Percentiles rank a stretch among this genome's conserved stretches.
Evolutionary conservation across 2,797 vertebrate species (phyloP).

Genomic region (Mus caroli): DNA sequence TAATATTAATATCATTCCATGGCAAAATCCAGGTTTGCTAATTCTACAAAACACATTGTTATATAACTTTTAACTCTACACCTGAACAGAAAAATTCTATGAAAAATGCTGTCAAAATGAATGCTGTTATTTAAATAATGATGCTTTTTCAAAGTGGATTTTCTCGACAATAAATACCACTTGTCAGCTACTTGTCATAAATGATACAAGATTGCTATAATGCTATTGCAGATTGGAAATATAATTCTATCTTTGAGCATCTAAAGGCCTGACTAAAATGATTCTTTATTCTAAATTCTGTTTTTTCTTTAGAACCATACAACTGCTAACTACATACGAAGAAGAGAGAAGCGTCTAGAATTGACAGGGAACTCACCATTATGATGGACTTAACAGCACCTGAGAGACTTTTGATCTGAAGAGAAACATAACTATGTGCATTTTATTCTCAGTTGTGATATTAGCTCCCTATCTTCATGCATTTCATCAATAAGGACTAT

Average conservation of each 20-base stretch:
- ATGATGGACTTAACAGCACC: neutral
- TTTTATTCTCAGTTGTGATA: neutral
- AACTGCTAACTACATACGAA: neutral
- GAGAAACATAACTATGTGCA: neutral
- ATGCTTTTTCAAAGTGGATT: conserved; percentile 48
- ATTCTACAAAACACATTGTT: neutral
- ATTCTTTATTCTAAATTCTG: neutral
- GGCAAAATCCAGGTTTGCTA: neutral
- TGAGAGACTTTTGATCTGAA: conserved; percentile 34
- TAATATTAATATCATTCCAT: neutral
- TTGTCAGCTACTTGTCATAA: conserved; percentile 26
- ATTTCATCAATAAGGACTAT: neutral
- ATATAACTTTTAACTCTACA: neutral
- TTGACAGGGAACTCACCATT: neutral
- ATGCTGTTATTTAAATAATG: conserved; percentile 46
- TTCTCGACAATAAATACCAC: conserved; percentile 48
- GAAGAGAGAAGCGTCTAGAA: neutral
- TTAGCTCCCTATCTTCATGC: neutral
- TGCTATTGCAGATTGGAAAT: neutral
- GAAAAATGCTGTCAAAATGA: neutral
- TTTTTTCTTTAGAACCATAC: neutral
- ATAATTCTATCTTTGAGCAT: conserved; percentile 46
- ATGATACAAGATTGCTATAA: conserved; percentile 7
- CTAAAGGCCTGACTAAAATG: conserved; percentile 22
- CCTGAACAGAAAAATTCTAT: neutral